A percentile compares a stretch with the other conserved stretches of the same genome.
Evolutionary conservation across 2,888 invertebrate species (phyloP).

Genomic region (Hirtodrosophila histrioides): DNA sequence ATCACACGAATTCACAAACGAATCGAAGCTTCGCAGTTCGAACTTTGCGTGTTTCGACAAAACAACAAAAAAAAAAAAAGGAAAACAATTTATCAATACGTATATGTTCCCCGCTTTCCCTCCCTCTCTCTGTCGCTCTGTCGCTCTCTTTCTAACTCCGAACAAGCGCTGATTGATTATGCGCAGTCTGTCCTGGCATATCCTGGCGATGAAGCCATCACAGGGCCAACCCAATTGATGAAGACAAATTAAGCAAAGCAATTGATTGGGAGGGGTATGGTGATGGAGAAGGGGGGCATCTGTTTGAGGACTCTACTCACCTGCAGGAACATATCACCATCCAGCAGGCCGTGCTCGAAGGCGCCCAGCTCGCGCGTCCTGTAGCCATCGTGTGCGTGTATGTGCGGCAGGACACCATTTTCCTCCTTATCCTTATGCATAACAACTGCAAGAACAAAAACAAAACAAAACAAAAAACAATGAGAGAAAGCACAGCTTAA

Average conservation of each 20-base stretch:
- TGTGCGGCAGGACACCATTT: constrained; percentile 88
- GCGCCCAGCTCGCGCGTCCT: constrained; percentile 91
- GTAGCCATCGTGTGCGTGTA: constrained; percentile 86
- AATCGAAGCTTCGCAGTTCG: constrained; percentile 17
- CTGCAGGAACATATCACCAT: constrained; percentile 98
- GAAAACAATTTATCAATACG: constrained; percentile 55
- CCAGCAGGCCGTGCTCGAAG: constrained; percentile 95
- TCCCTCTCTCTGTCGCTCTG: constrained; percentile 5
- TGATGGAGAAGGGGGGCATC: constrained; percentile 1
- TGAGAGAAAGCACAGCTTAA: constrained; percentile 33
- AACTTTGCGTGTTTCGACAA: constrained; percentile 47
- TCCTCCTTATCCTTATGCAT: constrained; percentile 98
- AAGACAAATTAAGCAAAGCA: constrained; percentile 59
- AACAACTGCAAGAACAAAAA: constrained; percentile 90
- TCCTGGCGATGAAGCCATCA: constrained; percentile 71
- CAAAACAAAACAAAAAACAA: constrained; percentile 15
- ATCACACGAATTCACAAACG: constrained; percentile 17
- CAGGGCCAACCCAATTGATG: constrained; percentile 64
- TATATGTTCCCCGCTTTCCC: neutral
- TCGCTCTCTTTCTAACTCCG: constrained; percentile 1
- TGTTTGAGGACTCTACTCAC: constrained; percentile 85
- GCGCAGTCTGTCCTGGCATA: constrained; percentile 36
- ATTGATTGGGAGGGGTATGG: constrained; percentile 7
- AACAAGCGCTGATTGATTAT: constrained; percentile 73
- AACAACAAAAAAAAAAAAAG: constrained; percentile 11